Percentiles rank a stretch among this genome's conserved stretches.
These are phyloP conservation scores for Trachelipus rathkii DNA, from an alignment of 1,140 invertebrate genomes.

Conservation along the genomic window DNA sequence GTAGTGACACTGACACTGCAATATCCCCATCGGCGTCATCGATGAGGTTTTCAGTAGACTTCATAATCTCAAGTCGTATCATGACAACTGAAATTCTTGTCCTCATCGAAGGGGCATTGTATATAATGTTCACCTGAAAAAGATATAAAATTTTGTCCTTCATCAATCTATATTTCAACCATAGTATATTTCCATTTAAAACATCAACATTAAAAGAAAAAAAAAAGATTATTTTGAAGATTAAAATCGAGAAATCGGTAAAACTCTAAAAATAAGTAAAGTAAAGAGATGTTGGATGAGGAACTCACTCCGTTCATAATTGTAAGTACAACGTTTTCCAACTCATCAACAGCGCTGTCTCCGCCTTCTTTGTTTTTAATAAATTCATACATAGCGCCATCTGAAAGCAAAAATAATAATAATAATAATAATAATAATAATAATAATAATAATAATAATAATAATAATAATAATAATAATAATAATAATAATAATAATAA, in stretches of 20 bases:
- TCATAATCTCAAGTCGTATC: slow-evolving; percentile 45
- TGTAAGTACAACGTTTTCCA: slow-evolving; percentile 47
- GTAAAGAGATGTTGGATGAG: no score
- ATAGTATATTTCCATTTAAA: no score
- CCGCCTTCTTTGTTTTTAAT: slow-evolving; percentile 36
- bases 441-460: no score
- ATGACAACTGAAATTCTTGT: slow-evolving; percentile 43
- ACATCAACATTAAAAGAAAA: no score
- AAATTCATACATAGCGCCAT: slow-evolving; percentile 44
- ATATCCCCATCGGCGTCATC: neutral
- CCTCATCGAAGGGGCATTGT: slow-evolving; percentile 41
- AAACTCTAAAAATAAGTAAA: no score
- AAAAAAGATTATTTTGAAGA: no score
- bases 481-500: no score
- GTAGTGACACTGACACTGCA: no score
- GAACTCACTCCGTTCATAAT: slow-evolving; percentile 46
- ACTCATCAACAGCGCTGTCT: slow-evolving; percentile 32
- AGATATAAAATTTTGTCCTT: neutral
- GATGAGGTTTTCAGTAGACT: neutral
- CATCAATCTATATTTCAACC: no score
- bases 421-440: no score
- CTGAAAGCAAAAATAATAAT: slow-evolving; percentile 23
- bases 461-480: no score
- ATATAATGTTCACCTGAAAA: slow-evolving; percentile 46
- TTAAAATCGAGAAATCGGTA: no score